Base-by-base conservation (phyloP, 2,888 invertebrate genomes). In the Ennomos quercinarius region DNA sequence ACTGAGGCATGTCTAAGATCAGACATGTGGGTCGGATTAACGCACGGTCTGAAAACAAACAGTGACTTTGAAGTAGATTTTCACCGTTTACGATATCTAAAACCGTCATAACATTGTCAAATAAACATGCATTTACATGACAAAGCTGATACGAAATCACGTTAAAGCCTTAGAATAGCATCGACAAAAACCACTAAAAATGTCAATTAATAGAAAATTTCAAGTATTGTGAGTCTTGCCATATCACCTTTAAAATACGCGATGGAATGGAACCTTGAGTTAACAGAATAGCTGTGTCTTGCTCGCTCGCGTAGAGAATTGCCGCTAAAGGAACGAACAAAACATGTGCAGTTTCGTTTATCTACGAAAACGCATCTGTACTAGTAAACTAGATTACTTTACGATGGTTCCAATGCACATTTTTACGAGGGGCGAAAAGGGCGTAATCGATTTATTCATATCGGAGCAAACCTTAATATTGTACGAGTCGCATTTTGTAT, bases 121-220 rank as follows among this genome's bases (percentile, higher is more conserved):
- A 78, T 72, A 78, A 78, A 77, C 71, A 66, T 56, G 62, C 72
- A 74, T 72, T 69, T 71, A 75, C 67, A 79, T 71, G 80, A 81
- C 79, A 83, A 79, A 77, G 76, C 71, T 68, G 74, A 78, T 77
- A 81, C 70, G 70, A 83, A 81, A 79, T 73, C 74, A 77, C 77
- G 77, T 81, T 80, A 59, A 77, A 78, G 73, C 75, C 61, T 67
- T 77, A 76, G 73, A 81, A 81, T 75, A 67, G 73, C 76, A 81
- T 80, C 77, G 77, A 78, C 78, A 81, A 84, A 80, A 79, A 75
- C 73, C 73, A 82, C 80, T 90, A 87, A 89, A 88, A 80, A 81
- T 57, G 73, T 56, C 82, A 87, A 87, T 89, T 87, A 89, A 89
- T 89, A 87, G 85, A 84, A 76, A 83, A 86, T 81, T 83, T 87